These are phyloP conservation scores for Ophion slaviceki DNA, from an alignment of 2,888 invertebrate genomes.

Conservation along the genomic window DNA sequence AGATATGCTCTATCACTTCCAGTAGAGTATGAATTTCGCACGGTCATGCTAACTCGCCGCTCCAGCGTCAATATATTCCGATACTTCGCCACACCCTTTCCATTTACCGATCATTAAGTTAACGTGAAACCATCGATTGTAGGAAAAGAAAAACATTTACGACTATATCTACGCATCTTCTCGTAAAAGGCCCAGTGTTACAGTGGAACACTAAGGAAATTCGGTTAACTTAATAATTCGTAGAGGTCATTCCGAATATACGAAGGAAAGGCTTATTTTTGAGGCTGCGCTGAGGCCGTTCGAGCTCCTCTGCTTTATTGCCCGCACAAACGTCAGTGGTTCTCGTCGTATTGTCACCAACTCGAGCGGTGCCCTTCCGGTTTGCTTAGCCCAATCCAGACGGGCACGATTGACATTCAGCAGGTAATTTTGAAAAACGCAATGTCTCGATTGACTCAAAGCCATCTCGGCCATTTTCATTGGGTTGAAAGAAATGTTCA, in stretches of 20 bases:
- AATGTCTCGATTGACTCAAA: neutral
- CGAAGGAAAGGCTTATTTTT: neutral
- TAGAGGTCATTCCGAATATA: neutral
- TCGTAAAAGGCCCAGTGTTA: neutral
- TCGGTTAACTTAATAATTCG: neutral
- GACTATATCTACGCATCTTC: neutral
- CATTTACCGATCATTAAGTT: neutral
- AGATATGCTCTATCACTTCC: neutral
- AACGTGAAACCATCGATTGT: neutral
- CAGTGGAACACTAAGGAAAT: neutral
- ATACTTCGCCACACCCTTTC: neutral
- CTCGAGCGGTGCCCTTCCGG: neutral
- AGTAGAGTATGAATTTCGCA: neutral
- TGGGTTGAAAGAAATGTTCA: neutral
- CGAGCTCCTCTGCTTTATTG: neutral
- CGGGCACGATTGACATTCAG: neutral
- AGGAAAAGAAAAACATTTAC: neutral
- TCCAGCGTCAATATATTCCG: neutral
- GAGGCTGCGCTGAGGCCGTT: neutral
- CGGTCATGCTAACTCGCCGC: neutral
- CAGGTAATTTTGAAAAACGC: conserved; percentile 12
- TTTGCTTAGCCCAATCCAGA: neutral
- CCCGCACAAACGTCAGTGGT: neutral
- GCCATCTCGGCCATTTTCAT: conserved; percentile 3
- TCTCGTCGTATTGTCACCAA: conserved; percentile 15